Base-by-base conservation (phyloP, 2,888 invertebrate species). In the Trissolcus japonicus region DNA sequence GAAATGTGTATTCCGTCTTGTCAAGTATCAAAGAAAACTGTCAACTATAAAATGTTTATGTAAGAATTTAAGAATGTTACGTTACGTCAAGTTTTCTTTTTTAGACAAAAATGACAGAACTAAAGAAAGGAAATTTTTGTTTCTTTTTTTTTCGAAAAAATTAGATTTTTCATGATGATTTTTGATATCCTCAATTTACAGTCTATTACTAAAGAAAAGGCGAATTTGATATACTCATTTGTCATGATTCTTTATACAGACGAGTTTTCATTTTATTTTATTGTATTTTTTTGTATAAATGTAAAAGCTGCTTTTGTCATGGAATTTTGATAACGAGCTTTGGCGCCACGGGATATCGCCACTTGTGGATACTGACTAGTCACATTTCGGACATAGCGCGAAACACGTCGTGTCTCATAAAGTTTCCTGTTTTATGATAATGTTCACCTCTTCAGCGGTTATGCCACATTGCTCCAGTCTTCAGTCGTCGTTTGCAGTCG, bases 251-350 rank as follows among this genome's bases (percentile, higher is more conserved):
- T 76, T 83, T 82, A 83, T 83, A 80, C 80, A 72, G 78, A 65
- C 75, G 73, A 65, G 77, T 71, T 76, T 79, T 80, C 60, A 35
- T 35, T 35, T 11, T 11, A 35, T 35, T 35, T 9, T 29, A 29
- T 29, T 29, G 7, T 7, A 29, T 29, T 29, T 29, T 29, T 29
- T 29, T 29, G 29, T 29, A 29, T 29, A 29, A 29, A 29, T 65
- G 65, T 62, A 61, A 78, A 74, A 68, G 73, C 82, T 81, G 82
- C 82, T 81, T 84, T 85, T 86, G 85, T 86, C 84, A 85, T 82
- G 86, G 87, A 87, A 87, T 87, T 86, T 86, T 86, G 86, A 86
- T 86, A 86, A 87, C 87, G 86, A 84, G 83, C 82, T 79, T 73
- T 78, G 79, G 80, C 87, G 72, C 86, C 80, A 80, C 84, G 84